A percentile compares a stretch with the other conserved stretches of the same genome.
Conservation (phyloP, 1,140 invertebrate species). For the Bemisia tabaci region DNA sequence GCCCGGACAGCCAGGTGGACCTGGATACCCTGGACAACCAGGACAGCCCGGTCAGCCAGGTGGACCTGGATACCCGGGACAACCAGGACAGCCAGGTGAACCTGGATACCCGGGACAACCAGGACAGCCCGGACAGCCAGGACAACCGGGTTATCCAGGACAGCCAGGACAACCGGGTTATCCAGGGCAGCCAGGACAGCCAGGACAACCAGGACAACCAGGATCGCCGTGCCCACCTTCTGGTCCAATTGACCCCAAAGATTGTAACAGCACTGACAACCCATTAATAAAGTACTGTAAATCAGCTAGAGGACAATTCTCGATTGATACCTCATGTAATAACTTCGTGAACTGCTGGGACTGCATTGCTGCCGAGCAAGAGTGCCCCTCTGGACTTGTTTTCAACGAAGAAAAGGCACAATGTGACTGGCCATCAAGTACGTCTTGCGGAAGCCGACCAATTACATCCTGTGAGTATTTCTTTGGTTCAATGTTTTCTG, state of each 20-base stretch:
- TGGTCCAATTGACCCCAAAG: background rate
- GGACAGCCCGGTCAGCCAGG: slow-evolving; percentile 1
- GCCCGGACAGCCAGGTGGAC: slow-evolving; percentile 4
- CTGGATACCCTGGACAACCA: slow-evolving; percentile 11
- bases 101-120: slow-evolving; percentile 11
- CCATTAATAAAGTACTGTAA: slow-evolving; percentile 18
- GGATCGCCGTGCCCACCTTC: slow-evolving; percentile 9
- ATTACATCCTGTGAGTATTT: slow-evolving; percentile 13
- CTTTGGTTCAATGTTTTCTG: too few relatives aligned
- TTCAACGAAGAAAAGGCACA: slow-evolving; percentile 36
- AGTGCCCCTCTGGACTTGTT: slow-evolving; percentile 42
- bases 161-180: slow-evolving; percentile 18
- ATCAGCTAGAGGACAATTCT: slow-evolving; percentile 39
- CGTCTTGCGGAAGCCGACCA: slow-evolving; percentile 42
- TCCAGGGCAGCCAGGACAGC: slow-evolving; percentile 15
- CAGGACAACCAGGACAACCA: too few relatives aligned
- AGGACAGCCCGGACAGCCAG: slow-evolving; percentile 19
- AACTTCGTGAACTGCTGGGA: slow-evolving; percentile 58
- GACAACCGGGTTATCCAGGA: slow-evolving; percentile 19
- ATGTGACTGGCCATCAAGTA: slow-evolving; percentile 47
- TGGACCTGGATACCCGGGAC: background rate
- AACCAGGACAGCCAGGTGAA: background rate
- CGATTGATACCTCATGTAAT: slow-evolving; percentile 40
- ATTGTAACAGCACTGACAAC: slow-evolving; percentile 4
- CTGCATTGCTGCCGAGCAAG: slow-evolving; percentile 44